Evolutionary conservation across 1,140 invertebrate species (phyloP).

Genomic region (Marisa cornuarietis): DNA sequence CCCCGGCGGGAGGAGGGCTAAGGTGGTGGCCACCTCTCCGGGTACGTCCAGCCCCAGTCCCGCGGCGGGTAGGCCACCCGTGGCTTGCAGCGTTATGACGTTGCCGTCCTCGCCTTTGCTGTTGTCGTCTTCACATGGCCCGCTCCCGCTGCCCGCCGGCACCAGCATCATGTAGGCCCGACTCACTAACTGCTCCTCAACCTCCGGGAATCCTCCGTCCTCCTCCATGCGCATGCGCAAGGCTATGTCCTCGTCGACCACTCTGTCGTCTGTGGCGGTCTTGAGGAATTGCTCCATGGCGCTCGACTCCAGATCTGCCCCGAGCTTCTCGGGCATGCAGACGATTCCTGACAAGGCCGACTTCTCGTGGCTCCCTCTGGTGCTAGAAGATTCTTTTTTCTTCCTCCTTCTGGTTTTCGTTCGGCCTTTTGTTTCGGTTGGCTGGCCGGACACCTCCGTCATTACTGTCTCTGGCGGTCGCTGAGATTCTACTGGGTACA

Average conservation of each 20-base stretch:
- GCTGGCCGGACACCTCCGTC: too few relatives aligned
- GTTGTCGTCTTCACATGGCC: not conserved
- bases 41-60: not conserved
- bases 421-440: not conserved
- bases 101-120: too few relatives aligned
- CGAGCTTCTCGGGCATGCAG: not conserved
- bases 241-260: not conserved
- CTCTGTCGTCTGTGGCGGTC: not conserved
- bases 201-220: not conserved
- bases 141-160: not conserved
- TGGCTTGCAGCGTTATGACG: slow-evolving; percentile 5
- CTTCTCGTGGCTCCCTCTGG: not conserved
- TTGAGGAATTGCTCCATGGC: slow-evolving; percentile 15
- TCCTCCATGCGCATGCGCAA: not conserved
- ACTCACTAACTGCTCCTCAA: not conserved
- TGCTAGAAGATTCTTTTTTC: not conserved
- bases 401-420: slow-evolving; percentile 1
- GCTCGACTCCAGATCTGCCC: not conserved
- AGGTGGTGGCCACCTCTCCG: not conserved
- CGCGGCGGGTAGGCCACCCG: not conserved
- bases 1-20: slow-evolving; percentile 13
- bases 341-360: not conserved
- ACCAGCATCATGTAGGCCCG: slow-evolving; percentile 3
- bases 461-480: too few relatives aligned
- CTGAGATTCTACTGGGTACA: too few relatives aligned